Evolutionary conservation across 2,888 invertebrate genomes (phyloP), one percentile per base, ranked within the genome.

Genomic region (Ectemnius cavifrons): DNA sequence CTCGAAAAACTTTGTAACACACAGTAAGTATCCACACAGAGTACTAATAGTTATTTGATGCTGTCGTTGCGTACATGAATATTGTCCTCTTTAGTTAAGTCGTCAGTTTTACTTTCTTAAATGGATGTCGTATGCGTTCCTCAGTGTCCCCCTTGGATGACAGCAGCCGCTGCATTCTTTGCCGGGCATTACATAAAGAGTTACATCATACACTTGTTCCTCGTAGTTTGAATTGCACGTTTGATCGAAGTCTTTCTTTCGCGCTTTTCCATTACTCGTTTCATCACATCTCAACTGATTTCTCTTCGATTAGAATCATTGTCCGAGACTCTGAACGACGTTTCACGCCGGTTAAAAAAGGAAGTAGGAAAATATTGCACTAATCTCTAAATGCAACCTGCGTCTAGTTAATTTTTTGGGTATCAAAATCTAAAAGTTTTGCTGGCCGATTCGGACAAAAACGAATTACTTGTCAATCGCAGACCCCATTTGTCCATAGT

Each of bases 321-420:
- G 1, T 4, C 37, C 37, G 37, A 8, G 37, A 11, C 37, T 37
- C 37, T 37, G 60, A 60, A 67, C 4, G 37, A 52, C 58, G 23
- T 37, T 37, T 37, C 37, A 37, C 37, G 37, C 37, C 37, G 37
- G 0, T 37, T 37, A 37, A 37, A 52, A 16, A 16, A 52, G 6
- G n/a, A 52, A 78, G 74, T 57, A 57, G 74, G 72, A 69, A 73
- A 61, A 75, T 77, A 81, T 72, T 78, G 76, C 81, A 71, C 68
- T 78, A 71, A 77, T 46, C 60, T 69, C 64, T 46, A 63, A 75
- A 73, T 71, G 14, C n/a, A 74, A 70, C 67, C 59, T 61, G 71
- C 67, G 60, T 47, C 27, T 56, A 66, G 6, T 60, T 59, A 52
- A 61, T 11, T 11, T 46, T 23, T 52, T 61, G 16, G n/a, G 37